Evolutionary conservation across 1,140 invertebrate genomes (phyloP).

Genomic region (Brachystomella parvula): DNA sequence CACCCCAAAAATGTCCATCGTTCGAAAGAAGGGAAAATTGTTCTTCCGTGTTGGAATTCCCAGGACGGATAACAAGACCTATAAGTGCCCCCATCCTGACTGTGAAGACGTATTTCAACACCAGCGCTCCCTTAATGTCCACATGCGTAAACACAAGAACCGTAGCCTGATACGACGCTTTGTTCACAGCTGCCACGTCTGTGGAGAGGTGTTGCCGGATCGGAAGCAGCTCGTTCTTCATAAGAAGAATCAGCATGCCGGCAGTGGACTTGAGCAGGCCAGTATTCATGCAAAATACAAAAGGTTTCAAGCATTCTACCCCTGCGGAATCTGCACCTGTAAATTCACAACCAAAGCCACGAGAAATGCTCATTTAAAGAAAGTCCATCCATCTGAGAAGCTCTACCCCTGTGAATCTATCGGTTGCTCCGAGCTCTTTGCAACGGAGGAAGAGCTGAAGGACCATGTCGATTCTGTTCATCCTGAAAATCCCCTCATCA

Average conservation of each 20-base stretch:
- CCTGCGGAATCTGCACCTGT: conserved; percentile 15
- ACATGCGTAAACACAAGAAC: conserved; percentile 14
- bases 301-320: conserved; percentile 1
- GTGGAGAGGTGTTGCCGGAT: background rate
- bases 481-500: conserved; percentile 5
- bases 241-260: background rate
- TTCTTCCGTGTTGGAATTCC: conserved; percentile 14
- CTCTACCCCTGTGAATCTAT: background rate
- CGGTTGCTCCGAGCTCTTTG: background rate
- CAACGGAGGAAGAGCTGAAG: background rate
- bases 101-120: conserved; percentile 42
- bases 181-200: background rate
- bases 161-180: background rate
- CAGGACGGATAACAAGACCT: conserved; percentile 46
- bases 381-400: background rate
- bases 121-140: conserved; percentile 14
- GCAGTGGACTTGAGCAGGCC: background rate
- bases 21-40: conserved; percentile 18
- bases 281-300: background rate
- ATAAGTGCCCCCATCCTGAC: conserved; percentile 51
- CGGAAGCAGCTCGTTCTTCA: background rate
- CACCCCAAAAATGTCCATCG: conserved; percentile 19
- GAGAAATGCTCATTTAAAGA: conserved; percentile 17
- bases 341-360: conserved; percentile 7
- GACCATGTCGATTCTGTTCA: background rate